Evolutionary conservation across 2,113 vertebrate genomes (phyloP), one percentile per base, ranked within the genome.

Genomic region (Anarrhichthys ocellatus): DNA sequence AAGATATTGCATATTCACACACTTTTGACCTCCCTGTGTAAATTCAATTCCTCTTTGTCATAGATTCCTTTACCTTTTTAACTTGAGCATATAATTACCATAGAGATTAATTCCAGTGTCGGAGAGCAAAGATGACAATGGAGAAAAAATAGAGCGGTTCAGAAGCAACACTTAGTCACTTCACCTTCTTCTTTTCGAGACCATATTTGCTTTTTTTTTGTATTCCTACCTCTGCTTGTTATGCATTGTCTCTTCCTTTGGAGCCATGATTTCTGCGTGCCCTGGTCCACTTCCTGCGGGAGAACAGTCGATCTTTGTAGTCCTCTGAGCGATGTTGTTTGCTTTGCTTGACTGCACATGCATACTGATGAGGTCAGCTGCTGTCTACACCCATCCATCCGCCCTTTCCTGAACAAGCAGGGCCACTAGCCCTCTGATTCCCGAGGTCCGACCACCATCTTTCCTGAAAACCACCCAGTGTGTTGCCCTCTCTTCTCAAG

Each of bases 291-390:
- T 78, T 82, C 71, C 75, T 79, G 48, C 3, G 18, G 66, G 68
- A 74, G 81, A 82, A 90, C 73, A 79, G 66, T 78, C 56, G 1
- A 46, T 69, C 81, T 66, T 80, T 90, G 82, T 88, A 18, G 54
- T 87, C 83, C 73, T 80, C 83, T 76, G 65, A 81, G 61, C 68
- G 34, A 18, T 81, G 70, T 32, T 65, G 64, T 80, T 90, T 86
- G 77, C 68, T 86, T 40, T 48, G 56, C 73, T 67, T 50, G 18
- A 78, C 73, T 2, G 6, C 62, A 29, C 75, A 44, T 58, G 91
- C 85, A 92, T 93, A 85, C 82, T 42, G 68, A 93, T 91, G 80
- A 89, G 73, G 36, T 87, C 89, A 86, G 87, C 84, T 77, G 80
- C 76, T 27, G 36, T 73, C 67, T 68, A 11, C 81, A 71, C 50